These are phyloP conservation scores for Arnoldichthys spilopterus DNA, from an alignment of 2,797 vertebrate genomes.

Conservation along the genomic window DNA sequence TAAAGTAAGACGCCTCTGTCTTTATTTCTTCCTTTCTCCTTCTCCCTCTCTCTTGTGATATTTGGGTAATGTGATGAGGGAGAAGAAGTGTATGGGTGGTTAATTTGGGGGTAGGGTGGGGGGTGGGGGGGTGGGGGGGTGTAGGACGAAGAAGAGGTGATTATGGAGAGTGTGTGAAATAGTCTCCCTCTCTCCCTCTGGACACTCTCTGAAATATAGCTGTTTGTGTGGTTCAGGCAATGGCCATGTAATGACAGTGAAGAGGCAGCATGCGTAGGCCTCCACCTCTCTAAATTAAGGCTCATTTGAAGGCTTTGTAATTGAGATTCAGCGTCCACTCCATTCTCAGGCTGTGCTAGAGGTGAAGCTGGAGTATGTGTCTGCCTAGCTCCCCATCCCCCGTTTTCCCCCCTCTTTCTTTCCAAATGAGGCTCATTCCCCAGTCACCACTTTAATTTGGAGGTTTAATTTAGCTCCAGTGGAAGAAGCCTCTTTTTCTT, in stretches of 20 bases:
- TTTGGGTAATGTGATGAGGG: constrained; percentile 25
- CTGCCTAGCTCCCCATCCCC: neutral
- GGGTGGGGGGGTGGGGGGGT: constrained; percentile 23
- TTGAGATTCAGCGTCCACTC: constrained; percentile 33
- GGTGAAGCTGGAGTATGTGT: neutral
- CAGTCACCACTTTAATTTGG: constrained; percentile 52
- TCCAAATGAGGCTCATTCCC: constrained; percentile 55
- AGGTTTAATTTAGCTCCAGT: constrained; percentile 62
- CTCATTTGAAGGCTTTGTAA: constrained; percentile 39
- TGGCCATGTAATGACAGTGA: constrained; percentile 39
- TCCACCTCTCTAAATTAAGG: constrained; percentile 44
- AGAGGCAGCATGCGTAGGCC: constrained; percentile 8
- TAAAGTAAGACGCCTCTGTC: constrained; percentile 50
- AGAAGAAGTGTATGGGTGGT: constrained; percentile 25
- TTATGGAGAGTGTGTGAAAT: constrained; percentile 20
- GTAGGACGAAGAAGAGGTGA: constrained; percentile 23
- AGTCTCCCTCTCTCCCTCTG: constrained; percentile 19
- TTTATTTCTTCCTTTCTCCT: constrained; percentile 35
- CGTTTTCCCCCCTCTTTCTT: constrained; percentile 18
- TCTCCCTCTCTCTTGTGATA: constrained; percentile 19
- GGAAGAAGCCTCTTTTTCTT: constrained; percentile 40
- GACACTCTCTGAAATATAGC: constrained; percentile 42
- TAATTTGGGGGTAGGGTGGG: constrained; percentile 29
- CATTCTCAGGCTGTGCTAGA: neutral
- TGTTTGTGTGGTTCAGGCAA: constrained; percentile 39